Percentiles rank a stretch among this genome's conserved stretches.
Conservation (phyloP, 2,797 vertebrate species). For the Thripadectes ignobilis region DNA sequence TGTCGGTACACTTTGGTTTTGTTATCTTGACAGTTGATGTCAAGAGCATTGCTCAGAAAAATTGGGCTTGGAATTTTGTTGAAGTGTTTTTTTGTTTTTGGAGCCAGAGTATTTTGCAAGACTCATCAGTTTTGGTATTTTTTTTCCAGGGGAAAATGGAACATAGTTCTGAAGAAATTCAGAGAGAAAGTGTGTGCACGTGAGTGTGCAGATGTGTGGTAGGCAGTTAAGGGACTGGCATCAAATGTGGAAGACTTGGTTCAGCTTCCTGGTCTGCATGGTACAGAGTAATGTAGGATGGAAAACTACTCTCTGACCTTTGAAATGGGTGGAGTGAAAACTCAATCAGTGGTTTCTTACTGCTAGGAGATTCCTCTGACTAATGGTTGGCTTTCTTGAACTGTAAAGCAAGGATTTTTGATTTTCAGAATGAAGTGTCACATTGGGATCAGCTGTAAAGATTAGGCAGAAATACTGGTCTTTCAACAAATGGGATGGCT, state of each 20-base stretch:
- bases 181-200: background rate
- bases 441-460: background rate
- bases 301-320: conserved; percentile 67
- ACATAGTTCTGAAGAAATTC: background rate
- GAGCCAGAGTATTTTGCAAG: conserved; percentile 26
- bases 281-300: background rate
- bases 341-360: conserved; percentile 30
- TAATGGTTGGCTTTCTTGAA: conserved; percentile 26
- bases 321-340: conserved; percentile 54
- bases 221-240: background rate
- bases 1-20: background rate
- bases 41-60: background rate
- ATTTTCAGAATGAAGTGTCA: conserved; percentile 16
- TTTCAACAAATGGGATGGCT: background rate
- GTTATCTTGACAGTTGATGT: conserved; percentile 12
- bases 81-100: background rate
- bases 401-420: conserved; percentile 20
- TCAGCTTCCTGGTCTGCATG: conserved; percentile 18
- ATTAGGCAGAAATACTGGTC: background rate
- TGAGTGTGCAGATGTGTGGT: background rate
- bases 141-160: background rate
- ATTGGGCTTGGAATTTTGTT: background rate
- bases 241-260: conserved; percentile 24
- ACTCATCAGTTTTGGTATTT: background rate
- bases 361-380: conserved; percentile 17